A percentile compares a stretch with the other conserved stretches of the same genome.
These are phyloP conservation scores for Smittia aterrima DNA, from an alignment of 2,888 invertebrate species.

Conservation along the genomic window DNA sequence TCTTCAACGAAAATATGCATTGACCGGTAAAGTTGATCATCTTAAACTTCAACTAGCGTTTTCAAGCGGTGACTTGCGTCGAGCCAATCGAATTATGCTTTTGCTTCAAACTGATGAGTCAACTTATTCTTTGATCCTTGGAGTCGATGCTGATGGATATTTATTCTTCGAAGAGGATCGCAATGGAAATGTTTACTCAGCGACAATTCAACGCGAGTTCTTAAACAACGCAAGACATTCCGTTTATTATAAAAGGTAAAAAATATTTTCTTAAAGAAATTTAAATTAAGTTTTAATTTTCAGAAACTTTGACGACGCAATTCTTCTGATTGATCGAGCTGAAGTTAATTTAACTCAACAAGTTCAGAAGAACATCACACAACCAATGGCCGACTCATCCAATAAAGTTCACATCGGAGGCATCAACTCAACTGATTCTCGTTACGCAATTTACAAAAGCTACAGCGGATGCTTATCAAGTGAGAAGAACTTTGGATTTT, in stretches of 20 bases:
- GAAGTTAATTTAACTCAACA: slow-evolving; percentile 63
- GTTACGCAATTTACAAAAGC: slow-evolving; percentile 78
- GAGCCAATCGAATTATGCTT: slow-evolving; percentile 74
- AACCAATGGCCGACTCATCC: slow-evolving; percentile 59
- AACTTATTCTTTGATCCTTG: slow-evolving; percentile 79
- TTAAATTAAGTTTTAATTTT: slow-evolving; percentile 52
- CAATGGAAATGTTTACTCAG: slow-evolving; percentile 70
- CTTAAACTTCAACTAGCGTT: slow-evolving; percentile 85
- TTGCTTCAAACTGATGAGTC: slow-evolving; percentile 80
- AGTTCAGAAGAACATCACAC: background rate
- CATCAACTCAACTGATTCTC: slow-evolving; percentile 77
- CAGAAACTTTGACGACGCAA: slow-evolving; percentile 69
- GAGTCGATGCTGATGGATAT: slow-evolving; percentile 78
- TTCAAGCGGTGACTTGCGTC: slow-evolving; percentile 75
- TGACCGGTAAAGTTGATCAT: slow-evolving; percentile 68
- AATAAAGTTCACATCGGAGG: slow-evolving; percentile 87
- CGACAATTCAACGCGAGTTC: slow-evolving; percentile 76
- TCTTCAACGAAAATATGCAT: slow-evolving; percentile 72
- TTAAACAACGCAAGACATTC: slow-evolving; percentile 76
- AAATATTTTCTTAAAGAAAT: background rate
- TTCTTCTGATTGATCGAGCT: slow-evolving; percentile 72
- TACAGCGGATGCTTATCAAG: slow-evolving; percentile 89
- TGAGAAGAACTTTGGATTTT: slow-evolving; percentile 55
- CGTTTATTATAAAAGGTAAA: slow-evolving; percentile 58
- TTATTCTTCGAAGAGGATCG: slow-evolving; percentile 83